Evolutionary conservation across 2,797 vertebrate genomes (phyloP).

Genomic region (Sebastolobus altivelis): DNA sequence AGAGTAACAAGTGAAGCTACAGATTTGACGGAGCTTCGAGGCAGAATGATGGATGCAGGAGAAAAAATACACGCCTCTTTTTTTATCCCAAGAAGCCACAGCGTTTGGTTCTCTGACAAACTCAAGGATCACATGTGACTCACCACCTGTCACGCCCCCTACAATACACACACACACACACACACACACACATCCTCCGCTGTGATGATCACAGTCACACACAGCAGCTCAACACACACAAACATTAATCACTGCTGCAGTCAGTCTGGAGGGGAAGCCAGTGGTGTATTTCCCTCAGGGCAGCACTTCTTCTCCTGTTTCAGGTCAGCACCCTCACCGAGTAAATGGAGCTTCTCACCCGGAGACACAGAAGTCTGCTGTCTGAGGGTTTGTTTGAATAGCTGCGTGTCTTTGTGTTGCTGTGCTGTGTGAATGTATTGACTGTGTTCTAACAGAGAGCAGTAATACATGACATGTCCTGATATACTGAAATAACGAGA

Average conservation of each 20-base stretch:
- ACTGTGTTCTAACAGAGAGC: neutral
- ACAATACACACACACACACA: constrained; percentile 7
- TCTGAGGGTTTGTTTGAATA: constrained; percentile 18
- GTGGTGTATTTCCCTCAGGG: constrained; percentile 56
- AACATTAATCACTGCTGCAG: constrained; percentile 59
- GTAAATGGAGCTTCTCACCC: constrained; percentile 49
- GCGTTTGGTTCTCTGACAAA: neutral
- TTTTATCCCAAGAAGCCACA: neutral
- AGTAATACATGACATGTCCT: neutral
- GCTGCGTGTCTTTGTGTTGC: neutral
- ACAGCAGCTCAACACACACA: constrained; percentile 37
- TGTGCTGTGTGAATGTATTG: neutral
- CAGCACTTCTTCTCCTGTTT: constrained; percentile 44
- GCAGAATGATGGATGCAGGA: constrained; percentile 20
- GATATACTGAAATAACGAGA: neutral
- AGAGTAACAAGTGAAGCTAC: neutral
- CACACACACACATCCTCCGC: neutral
- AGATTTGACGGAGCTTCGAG: neutral
- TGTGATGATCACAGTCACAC: constrained; percentile 37
- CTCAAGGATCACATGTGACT: constrained; percentile 19
- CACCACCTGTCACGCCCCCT: constrained; percentile 14
- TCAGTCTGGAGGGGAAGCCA: constrained; percentile 34
- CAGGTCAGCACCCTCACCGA: constrained; percentile 35
- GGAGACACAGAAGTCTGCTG: constrained; percentile 15
- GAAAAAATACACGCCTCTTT: neutral